phyloP scores from a whole-genome alignment of 1,140 invertebrate genomes.

The Tetramorium alpestre region DNA sequence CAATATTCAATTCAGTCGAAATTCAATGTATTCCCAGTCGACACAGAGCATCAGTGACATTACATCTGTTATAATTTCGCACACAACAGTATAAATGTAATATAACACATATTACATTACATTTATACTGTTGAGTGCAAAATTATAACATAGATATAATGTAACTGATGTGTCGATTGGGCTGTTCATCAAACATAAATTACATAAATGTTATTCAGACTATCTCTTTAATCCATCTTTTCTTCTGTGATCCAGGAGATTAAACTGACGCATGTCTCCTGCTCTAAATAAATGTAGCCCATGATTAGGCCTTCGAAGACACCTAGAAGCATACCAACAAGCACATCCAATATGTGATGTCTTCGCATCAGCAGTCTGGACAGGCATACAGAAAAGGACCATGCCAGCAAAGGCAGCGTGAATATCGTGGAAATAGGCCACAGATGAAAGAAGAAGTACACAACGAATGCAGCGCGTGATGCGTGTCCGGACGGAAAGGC shows the following conservation, averaged over 20 bases:
- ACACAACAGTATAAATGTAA: too few species aligned
- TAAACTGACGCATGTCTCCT: constrained; percentile 84
- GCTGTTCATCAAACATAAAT: background rate
- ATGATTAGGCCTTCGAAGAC: constrained; percentile 90
- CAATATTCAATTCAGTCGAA: too few species aligned
- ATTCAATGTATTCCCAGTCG: too few species aligned
- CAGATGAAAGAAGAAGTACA: constrained; percentile 89
- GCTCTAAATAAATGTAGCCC: constrained; percentile 89
- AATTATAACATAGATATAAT: too few species aligned
- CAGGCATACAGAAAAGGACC: constrained; percentile 91
- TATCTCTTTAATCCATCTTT: constrained; percentile 81
- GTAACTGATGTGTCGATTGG: too few species aligned
- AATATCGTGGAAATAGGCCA: constrained; percentile 88
- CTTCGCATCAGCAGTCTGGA: constrained; percentile 93
- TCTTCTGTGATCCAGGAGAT: constrained; percentile 87
- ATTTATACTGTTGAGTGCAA: background rate
- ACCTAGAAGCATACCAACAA: constrained; percentile 91
- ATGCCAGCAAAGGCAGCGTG: constrained; percentile 89
- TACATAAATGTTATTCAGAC: constrained; percentile 76
- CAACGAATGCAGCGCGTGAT: constrained; percentile 93
- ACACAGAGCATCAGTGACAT: too few species aligned
- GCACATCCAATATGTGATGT: constrained; percentile 95
- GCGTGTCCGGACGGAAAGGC: constrained; percentile 99
- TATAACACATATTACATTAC: too few species aligned
- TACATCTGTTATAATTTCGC: too few species aligned